Evolutionary conservation across 2,888 invertebrate species (phyloP).

Genomic region (Drosophila seclusa): DNA sequence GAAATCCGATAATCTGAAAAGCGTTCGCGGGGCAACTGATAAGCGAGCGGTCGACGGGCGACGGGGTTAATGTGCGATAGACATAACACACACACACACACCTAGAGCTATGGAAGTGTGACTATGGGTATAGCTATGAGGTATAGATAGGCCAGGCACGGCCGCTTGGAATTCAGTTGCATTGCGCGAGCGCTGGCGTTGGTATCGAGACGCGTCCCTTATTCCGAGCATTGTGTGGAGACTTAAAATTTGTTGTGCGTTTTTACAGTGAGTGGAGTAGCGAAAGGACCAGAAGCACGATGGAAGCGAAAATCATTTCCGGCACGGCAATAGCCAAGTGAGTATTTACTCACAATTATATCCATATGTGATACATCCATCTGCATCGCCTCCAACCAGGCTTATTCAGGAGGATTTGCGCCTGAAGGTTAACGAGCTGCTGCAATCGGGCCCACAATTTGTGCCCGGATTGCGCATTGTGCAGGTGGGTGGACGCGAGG

Average conservation of each 20-base stretch:
- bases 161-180: conserved; percentile 57
- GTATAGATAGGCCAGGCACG: conserved; percentile 64
- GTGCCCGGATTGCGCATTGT: conserved; percentile 94
- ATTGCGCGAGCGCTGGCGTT: conserved; percentile 61
- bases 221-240: conserved; percentile 22
- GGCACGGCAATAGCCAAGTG: conserved; percentile 90
- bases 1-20: conserved; percentile 57
- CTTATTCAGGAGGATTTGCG: conserved; percentile 90
- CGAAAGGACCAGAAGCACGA: conserved; percentile 59
- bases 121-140: conserved; percentile 8
- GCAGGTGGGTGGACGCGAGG: conserved; percentile 97
- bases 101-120: background rate
- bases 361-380: background rate
- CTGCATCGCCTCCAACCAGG: conserved; percentile 84
- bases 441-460: conserved; percentile 87
- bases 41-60: conserved; percentile 34
- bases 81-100: conserved; percentile 20
- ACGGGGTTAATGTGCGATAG: conserved; percentile 32
- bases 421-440: conserved; percentile 88
- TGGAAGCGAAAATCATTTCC: conserved; percentile 86
- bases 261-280: conserved; percentile 55
- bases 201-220: conserved; percentile 31
- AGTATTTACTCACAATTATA: conserved; percentile 66
- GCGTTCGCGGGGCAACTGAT: conserved; percentile 44
- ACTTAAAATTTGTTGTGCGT: conserved; percentile 39